phyloP scores from a whole-genome alignment of 2,888 invertebrate species.

The Rotaria magnacalcarata region DNA sequence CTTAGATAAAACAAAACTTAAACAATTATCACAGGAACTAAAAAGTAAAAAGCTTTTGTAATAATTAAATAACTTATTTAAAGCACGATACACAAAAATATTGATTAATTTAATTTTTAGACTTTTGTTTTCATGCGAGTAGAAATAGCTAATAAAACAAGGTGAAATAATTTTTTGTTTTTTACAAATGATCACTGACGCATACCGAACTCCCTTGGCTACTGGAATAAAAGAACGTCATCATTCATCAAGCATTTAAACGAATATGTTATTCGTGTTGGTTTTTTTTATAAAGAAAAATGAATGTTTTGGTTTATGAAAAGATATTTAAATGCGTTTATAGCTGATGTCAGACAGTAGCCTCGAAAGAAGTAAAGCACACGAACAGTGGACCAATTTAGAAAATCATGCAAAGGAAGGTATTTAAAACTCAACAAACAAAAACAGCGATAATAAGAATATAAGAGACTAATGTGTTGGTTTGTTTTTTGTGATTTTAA shows the following conservation, averaged over 20 bases:
- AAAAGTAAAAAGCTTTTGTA: too few species aligned
- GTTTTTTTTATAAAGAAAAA: too few species aligned
- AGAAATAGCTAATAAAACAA: too few species aligned
- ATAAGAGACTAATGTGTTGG: not conserved
- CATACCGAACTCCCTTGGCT: not conserved
- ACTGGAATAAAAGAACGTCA: not conserved
- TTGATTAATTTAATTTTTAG: too few species aligned
- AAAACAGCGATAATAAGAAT: not conserved
- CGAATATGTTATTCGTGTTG: too few species aligned
- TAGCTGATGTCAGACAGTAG: conserved; percentile 14
- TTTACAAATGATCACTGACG: not conserved
- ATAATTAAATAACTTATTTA: too few species aligned
- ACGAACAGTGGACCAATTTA: not conserved
- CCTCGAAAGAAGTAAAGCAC: not conserved
- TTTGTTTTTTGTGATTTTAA: not conserved
- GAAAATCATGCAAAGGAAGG: not conserved
- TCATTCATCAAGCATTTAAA: conserved; percentile 19
- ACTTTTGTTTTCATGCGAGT: too few species aligned
- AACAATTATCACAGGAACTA: too few species aligned
- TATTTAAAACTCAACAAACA: not conserved
- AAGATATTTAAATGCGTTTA: not conserved
- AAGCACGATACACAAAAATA: too few species aligned
- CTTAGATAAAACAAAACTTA: too few species aligned
- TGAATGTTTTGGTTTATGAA: too few species aligned
- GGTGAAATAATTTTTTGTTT: too few species aligned